Conservation (phyloP, 2,113 vertebrate species). For the Dasyornis broadbenti region DNA sequence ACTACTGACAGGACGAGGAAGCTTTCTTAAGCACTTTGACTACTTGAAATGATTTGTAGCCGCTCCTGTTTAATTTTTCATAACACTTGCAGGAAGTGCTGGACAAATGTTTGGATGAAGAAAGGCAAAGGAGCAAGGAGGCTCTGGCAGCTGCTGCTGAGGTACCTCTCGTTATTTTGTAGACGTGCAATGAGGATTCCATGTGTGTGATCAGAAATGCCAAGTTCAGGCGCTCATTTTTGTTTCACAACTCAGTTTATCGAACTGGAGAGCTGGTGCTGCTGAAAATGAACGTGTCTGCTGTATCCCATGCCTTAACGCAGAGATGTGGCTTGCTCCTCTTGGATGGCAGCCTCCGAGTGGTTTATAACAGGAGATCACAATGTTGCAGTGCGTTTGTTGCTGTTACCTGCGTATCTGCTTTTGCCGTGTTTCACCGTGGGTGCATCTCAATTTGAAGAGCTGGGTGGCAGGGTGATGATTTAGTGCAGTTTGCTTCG, state of each 20-base stretch:
- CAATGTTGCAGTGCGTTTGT: neutral
- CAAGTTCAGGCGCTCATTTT: neutral
- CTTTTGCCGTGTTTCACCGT: neutral
- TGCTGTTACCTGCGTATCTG: neutral
- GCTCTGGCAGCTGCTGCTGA: conserved; percentile 61
- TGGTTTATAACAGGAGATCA: neutral
- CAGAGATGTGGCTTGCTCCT: neutral
- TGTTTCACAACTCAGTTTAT: neutral
- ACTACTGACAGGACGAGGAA: neutral
- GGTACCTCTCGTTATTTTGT: conserved; percentile 51
- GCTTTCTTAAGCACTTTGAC: neutral
- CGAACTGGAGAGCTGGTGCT: neutral
- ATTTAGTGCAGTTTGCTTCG: neutral
- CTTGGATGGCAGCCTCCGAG: neutral
- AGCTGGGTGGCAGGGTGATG: neutral
- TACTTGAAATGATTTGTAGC: neutral
- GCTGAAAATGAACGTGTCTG: neutral
- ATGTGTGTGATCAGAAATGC: neutral
- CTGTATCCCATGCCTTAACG: neutral
- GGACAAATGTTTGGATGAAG: conserved; percentile 71
- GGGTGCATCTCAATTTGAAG: neutral
- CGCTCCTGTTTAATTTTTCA: neutral
- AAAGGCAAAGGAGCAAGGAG: conserved; percentile 68
- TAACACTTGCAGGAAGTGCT: conserved; percentile 66
- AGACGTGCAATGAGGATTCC: neutral